phyloP scores from a whole-genome alignment of 2,888 invertebrate species.

The Drosophila helvetica region DNA sequence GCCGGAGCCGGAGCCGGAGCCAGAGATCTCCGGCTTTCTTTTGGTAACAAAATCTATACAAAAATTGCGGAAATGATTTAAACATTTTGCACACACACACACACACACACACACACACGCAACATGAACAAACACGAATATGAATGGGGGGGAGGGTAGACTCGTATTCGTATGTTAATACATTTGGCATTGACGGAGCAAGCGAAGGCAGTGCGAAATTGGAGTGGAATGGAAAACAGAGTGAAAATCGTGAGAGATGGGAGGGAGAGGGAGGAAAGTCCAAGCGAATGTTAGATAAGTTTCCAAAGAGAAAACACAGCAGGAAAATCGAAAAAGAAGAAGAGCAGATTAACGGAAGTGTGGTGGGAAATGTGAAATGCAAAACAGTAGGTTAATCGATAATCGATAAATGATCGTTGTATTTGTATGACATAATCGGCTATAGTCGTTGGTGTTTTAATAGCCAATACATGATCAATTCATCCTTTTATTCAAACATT shows the following conservation, averaged over 20 bases:
- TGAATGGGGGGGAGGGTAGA: not conserved
- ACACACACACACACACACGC: not conserved
- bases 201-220: not conserved
- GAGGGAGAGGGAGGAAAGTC: no score
- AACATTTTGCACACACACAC: not conserved
- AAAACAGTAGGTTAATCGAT: no score
- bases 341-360: not conserved
- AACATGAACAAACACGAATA: not conserved
- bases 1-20: no score
- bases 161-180: not conserved
- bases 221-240: not conserved
- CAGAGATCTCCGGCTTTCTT: slow-evolving; percentile 5
- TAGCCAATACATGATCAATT: no score
- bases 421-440: not conserved
- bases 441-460: no score
- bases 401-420: not conserved
- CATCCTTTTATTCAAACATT: no score
- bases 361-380: not conserved
- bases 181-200: not conserved
- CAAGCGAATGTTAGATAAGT: not conserved
- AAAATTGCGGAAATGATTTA: slow-evolving; percentile 31
- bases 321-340: not conserved
- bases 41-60: slow-evolving; percentile 12
- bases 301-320: not conserved
- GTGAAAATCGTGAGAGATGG: no score